phyloP scores from a whole-genome alignment of 2,113 vertebrate species.

The Oryzias curvinotus region DNA sequence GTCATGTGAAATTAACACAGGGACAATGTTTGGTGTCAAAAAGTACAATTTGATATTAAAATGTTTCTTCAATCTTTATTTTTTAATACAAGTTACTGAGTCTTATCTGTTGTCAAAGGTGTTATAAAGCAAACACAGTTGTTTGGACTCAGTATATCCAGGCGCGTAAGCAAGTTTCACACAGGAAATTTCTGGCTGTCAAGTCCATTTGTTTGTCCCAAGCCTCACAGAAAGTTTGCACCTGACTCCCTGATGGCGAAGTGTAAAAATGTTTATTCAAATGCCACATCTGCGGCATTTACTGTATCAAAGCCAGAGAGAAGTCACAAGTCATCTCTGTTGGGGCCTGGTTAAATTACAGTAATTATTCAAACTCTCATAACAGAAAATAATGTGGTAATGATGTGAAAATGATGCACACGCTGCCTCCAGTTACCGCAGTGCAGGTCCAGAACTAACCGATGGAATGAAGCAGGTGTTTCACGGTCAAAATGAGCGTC shows the following conservation, averaged over 20 bases:
- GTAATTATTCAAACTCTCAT: constrained; percentile 18
- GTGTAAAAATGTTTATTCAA: neutral
- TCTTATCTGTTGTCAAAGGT: too few species aligned
- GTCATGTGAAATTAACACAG: too few species aligned
- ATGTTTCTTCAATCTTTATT: too few species aligned
- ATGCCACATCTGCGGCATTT: neutral
- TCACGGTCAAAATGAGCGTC: neutral
- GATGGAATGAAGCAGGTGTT: constrained; percentile 12
- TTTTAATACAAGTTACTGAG: too few species aligned
- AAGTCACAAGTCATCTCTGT: constrained; percentile 14
- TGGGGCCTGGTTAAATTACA: neutral
- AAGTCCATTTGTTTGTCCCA: neutral
- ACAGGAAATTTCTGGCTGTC: too few species aligned
- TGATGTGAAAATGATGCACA: constrained; percentile 6
- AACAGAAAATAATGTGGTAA: constrained; percentile 16
- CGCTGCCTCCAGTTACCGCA: neutral
- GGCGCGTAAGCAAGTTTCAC: too few species aligned
- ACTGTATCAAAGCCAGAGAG: neutral
- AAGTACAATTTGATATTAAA: too few species aligned
- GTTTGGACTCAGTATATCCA: too few species aligned
- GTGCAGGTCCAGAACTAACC: constrained; percentile 2
- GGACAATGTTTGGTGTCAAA: too few species aligned
- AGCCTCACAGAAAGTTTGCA: neutral
- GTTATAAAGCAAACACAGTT: too few species aligned
- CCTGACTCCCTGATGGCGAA: neutral